Evolutionary conservation across 2,888 invertebrate genomes (phyloP).

Genomic region (Seira ritae): DNA sequence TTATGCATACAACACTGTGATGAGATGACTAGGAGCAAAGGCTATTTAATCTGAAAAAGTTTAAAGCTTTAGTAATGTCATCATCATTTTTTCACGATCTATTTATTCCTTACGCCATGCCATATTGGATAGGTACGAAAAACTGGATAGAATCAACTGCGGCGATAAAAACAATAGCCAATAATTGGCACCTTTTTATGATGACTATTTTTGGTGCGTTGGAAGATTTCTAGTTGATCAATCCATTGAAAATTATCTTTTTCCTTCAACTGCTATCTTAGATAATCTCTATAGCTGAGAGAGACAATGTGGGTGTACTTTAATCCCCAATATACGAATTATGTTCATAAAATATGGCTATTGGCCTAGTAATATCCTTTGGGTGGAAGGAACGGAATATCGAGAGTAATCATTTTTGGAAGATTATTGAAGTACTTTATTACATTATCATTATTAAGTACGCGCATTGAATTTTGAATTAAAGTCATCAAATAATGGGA

Average conservation of each 20-base stretch:
- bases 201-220: conserved; percentile 54
- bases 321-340: background rate
- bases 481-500: too few species aligned
- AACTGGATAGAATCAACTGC: conserved; percentile 53
- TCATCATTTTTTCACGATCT: too few species aligned
- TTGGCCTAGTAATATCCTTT: conserved; percentile 47
- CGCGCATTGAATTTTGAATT: too few species aligned
- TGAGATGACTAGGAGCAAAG: too few species aligned
- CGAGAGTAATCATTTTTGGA: too few species aligned
- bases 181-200: conserved; percentile 53
- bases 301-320: conserved; percentile 24
- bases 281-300: background rate
- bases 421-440: too few species aligned
- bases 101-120: too few species aligned
- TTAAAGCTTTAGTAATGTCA: conserved; percentile 12
- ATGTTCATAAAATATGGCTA: conserved; percentile 14
- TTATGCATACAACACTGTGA: too few species aligned
- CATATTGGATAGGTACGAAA: too few species aligned
- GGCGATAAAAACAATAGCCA: conserved; percentile 53
- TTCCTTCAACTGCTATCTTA: background rate
- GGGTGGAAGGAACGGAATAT: too few species aligned
- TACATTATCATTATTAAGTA: too few species aligned
- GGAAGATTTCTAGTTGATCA: conserved; percentile 25
- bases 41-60: too few species aligned
- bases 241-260: conserved; percentile 19